Evolutionary conservation across 1,140 invertebrate species (phyloP).

Genomic region (Galleria mellonella): DNA sequence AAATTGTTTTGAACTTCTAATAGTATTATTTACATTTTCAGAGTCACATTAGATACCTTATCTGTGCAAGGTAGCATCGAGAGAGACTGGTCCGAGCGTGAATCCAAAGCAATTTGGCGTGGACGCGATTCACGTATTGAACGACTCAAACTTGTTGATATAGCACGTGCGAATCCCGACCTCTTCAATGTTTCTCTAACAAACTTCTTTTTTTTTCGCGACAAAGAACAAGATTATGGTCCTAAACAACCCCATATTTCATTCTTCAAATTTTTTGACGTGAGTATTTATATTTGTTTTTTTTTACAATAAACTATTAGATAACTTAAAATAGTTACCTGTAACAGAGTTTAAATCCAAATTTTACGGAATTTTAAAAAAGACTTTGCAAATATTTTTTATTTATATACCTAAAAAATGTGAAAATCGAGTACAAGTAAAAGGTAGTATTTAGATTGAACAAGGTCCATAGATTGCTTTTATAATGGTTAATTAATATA

Average conservation of each 20-base stretch:
- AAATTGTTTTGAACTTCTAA: too few relatives aligned
- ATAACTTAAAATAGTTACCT: too few relatives aligned
- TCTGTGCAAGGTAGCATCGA: slow-evolving; percentile 89
- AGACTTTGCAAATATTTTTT: too few relatives aligned
- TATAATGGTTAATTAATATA: too few relatives aligned
- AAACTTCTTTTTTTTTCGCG: slow-evolving; percentile 96
- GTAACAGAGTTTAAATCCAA: too few relatives aligned
- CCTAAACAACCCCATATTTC: slow-evolving; percentile 88
- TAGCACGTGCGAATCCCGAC: slow-evolving; percentile 85
- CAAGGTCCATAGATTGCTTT: too few relatives aligned
- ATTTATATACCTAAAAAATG: too few relatives aligned
- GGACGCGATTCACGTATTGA: slow-evolving; percentile 92
- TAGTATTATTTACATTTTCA: too few relatives aligned
- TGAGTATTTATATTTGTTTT: slow-evolving; percentile 68
- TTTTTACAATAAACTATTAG: too few relatives aligned
- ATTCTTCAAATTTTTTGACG: slow-evolving; percentile 97
- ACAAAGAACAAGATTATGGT: slow-evolving; percentile 90
- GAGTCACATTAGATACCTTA: slow-evolving; percentile 91
- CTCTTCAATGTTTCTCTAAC: slow-evolving; percentile 94
- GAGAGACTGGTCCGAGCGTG: slow-evolving; percentile 84
- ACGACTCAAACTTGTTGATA: slow-evolving; percentile 87
- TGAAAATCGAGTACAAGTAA: too few relatives aligned
- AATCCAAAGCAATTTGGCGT: slow-evolving; percentile 89
- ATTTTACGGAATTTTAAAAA: too few relatives aligned
- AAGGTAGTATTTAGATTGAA: too few relatives aligned